Conservation (phyloP, 1,140 invertebrate species). For the Leptinotarsa texana region DNA sequence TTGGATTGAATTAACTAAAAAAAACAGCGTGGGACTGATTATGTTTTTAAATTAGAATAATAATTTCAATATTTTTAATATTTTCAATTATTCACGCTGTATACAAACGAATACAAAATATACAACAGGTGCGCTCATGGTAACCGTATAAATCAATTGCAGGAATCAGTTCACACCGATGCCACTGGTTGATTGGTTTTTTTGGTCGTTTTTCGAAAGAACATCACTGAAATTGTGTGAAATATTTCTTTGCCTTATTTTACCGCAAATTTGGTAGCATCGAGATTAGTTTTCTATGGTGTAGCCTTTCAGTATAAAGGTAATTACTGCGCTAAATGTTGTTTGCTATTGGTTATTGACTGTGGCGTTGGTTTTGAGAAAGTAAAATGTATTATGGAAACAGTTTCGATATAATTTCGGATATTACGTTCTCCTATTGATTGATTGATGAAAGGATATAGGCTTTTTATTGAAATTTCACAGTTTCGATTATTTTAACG, state of each 20-base stretch:
- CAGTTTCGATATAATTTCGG: background rate
- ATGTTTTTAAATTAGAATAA: no score
- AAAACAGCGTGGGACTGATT: no score
- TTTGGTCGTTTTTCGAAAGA: slow-evolving; percentile 32
- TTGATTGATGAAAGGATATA: background rate
- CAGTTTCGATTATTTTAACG: no score
- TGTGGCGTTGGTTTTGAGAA: background rate
- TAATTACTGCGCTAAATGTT: slow-evolving; percentile 1
- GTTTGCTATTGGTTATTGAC: background rate
- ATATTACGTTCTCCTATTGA: background rate
- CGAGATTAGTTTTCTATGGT: slow-evolving; percentile 31
- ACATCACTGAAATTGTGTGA: slow-evolving; percentile 46
- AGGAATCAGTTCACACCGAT: slow-evolving; percentile 43
- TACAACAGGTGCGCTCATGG: slow-evolving; percentile 12
- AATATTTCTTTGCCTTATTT: slow-evolving; percentile 44
- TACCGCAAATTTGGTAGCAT: slow-evolving; percentile 40
- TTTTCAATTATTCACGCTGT: no score
- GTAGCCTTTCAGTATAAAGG: background rate
- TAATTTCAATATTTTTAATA: no score
- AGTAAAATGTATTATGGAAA: background rate
- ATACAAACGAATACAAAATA: no score
- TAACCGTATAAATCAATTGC: slow-evolving; percentile 22
- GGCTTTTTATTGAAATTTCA: background rate
- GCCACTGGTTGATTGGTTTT: slow-evolving; percentile 42
- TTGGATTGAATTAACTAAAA: no score